Evolutionary conservation across 1,140 invertebrate genomes (phyloP).

Genomic region (Harpegnathos saltator): DNA sequence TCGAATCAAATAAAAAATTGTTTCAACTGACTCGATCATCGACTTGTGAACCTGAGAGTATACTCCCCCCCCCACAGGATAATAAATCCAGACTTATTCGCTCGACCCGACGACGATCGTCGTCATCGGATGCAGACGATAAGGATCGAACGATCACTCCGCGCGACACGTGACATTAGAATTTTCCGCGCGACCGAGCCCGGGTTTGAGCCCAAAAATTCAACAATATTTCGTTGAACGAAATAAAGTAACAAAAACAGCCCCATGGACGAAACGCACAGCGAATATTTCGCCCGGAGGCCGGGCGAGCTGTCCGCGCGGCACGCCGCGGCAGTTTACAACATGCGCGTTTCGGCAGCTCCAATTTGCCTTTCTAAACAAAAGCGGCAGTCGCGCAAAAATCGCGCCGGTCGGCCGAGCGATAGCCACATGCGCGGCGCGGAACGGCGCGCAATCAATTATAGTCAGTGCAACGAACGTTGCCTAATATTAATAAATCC

Average conservation of each 20-base stretch:
- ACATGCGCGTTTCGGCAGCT: not conserved
- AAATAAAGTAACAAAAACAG: constrained; percentile 15
- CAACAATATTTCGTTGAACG: not conserved
- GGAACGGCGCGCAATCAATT: constrained; percentile 34
- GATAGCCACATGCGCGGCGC: not conserved
- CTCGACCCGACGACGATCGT: too few species aligned
- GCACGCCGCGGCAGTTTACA: not conserved
- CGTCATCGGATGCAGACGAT: too few species aligned
- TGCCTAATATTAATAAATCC: constrained; percentile 58
- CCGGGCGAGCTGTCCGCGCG: too few species aligned
- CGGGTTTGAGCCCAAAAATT: not conserved
- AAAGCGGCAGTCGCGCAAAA: constrained; percentile 12
- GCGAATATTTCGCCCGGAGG: too few species aligned
- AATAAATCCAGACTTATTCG: too few species aligned
- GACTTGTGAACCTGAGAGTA: too few species aligned
- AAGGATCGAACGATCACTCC: too few species aligned
- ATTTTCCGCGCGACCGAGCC: too few species aligned
- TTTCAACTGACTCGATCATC: too few species aligned
- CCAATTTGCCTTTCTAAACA: constrained; percentile 18
- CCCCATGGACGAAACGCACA: not conserved
- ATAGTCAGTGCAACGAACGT: constrained; percentile 6
- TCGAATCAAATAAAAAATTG: too few species aligned
- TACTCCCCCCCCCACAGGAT: too few species aligned
- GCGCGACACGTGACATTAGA: too few species aligned
- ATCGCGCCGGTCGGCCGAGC: not conserved